Percentiles rank a stretch among this genome's conserved stretches.
Conservation (phyloP, 2,113 vertebrate species). For the Furnarius figulus region DNA sequence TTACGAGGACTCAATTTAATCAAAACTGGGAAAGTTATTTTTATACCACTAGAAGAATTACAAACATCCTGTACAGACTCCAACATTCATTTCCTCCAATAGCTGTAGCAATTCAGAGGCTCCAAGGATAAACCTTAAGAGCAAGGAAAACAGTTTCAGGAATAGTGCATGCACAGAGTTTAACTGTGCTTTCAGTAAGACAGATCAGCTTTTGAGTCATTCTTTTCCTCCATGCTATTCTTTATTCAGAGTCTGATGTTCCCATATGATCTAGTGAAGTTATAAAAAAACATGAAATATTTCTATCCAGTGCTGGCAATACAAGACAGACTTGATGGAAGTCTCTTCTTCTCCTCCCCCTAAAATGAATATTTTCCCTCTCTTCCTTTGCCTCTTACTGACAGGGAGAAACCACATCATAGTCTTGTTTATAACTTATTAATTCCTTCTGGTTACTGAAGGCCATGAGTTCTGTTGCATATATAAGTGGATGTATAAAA, state of each 20-base stretch:
- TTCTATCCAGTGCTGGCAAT: not conserved
- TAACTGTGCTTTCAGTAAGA: slow-evolving; percentile 7
- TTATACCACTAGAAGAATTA: not conserved
- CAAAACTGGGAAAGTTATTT: slow-evolving; percentile 42
- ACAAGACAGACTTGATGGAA: not conserved
- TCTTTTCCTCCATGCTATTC: not conserved
- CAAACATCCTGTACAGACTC: slow-evolving; percentile 39
- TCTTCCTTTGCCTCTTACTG: not conserved
- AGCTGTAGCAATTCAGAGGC: not conserved
- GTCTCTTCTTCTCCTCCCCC: not conserved
- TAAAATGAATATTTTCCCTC: not conserved
- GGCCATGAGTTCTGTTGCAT: not conserved
- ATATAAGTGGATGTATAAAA: not conserved
- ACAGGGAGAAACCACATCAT: not conserved
- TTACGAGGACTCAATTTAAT: not conserved
- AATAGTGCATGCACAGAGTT: not conserved
- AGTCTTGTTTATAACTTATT: not conserved
- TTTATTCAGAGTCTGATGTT: not conserved
- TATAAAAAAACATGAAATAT: not conserved
- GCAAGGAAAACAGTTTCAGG: slow-evolving; percentile 25
- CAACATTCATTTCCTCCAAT: slow-evolving; percentile 32
- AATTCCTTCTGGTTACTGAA: not conserved
- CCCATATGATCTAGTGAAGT: not conserved
- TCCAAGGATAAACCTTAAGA: slow-evolving; percentile 32
- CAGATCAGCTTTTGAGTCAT: not conserved